A percentile compares a stretch with the other conserved stretches of the same genome.
Conservation (phyloP, 2,888 invertebrate species). For the Rhyacophila evoluta region DNA sequence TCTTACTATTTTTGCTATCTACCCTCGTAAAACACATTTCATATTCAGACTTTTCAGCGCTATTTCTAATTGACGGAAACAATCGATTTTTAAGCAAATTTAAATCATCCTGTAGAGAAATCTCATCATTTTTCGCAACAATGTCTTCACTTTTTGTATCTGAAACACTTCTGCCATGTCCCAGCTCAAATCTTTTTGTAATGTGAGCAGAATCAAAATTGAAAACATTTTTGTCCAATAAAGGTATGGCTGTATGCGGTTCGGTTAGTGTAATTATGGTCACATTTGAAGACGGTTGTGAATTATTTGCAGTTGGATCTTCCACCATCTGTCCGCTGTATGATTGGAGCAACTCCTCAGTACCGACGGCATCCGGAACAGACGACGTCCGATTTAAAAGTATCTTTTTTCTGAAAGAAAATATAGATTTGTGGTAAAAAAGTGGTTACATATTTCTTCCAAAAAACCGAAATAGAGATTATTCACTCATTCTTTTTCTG, state of each 20-base stretch:
- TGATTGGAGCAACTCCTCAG: conserved; percentile 45
- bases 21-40: conserved; percentile 39
- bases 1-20: not conserved
- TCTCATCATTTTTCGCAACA: not conserved
- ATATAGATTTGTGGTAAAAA: too few species aligned
- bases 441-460: too few species aligned
- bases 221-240: conserved; percentile 60
- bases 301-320: not conserved
- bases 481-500: not conserved
- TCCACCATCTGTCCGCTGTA: conserved; percentile 39
- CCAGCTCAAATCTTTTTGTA: conserved; percentile 43
- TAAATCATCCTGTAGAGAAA: not conserved
- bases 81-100: not conserved
- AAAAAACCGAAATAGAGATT: too few species aligned
- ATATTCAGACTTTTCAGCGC: conserved; percentile 55
- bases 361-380: conserved; percentile 57
- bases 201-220: conserved; percentile 56
- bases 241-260: conserved; percentile 51
- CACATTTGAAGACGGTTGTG: conserved; percentile 49
- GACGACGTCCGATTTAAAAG: conserved; percentile 57
- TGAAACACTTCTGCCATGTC: not conserved
- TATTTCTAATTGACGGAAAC: not conserved
- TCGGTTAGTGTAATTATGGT: conserved; percentile 51
- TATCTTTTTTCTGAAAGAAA: conserved; percentile 43
- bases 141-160: not conserved